These are phyloP conservation scores for Schizothorax lantsangensis DNA, from an alignment of 2,797 vertebrate genomes.

Conservation along the genomic window DNA sequence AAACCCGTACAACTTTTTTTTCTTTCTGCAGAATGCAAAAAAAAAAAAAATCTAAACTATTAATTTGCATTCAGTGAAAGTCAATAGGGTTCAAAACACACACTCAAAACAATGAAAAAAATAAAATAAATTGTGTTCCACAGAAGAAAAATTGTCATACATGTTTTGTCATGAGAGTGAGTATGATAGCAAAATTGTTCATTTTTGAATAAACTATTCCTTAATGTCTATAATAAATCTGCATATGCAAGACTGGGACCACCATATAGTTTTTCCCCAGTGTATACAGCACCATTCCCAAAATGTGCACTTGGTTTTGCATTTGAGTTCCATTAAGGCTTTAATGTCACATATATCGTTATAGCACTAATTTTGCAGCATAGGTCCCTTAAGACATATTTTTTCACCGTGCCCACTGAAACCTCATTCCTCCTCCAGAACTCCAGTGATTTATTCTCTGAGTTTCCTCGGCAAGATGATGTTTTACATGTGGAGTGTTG, in stretches of 20 bases:
- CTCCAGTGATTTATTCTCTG: neutral
- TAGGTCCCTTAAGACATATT: conserved; percentile 5
- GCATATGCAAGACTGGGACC: neutral
- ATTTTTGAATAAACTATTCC: neutral
- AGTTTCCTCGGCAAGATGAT: neutral
- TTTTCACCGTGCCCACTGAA: neutral
- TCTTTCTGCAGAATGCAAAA: no score
- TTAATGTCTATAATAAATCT: neutral
- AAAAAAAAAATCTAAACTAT: neutral
- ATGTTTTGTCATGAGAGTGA: neutral
- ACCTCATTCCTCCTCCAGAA: neutral
- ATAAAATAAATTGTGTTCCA: neutral
- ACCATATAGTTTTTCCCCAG: neutral
- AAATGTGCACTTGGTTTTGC: neutral
- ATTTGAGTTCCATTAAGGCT: neutral
- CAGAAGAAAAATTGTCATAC: neutral
- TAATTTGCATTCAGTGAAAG: neutral
- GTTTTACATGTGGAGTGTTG: conserved; percentile 42
- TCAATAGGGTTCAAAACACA: neutral
- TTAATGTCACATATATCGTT: neutral
- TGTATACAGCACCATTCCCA: neutral
- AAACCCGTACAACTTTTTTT: neutral
- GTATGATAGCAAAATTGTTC: neutral
- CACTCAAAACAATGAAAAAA: no score
- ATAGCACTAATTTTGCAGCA: neutral